Evolutionary conservation across 1,140 invertebrate genomes (phyloP), one percentile per base, ranked within the genome.

Genomic region (Calliphora vicina): DNA sequence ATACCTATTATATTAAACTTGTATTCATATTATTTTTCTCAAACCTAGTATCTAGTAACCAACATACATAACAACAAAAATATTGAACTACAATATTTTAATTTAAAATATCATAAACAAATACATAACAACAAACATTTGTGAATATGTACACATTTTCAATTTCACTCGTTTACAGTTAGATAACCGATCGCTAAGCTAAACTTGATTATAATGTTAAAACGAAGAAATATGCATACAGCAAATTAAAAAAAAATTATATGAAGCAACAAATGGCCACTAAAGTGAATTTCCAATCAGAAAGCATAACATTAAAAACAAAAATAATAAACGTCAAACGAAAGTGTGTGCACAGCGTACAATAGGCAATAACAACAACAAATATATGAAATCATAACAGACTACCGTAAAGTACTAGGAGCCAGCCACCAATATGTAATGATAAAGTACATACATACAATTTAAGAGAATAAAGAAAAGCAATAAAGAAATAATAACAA

Each of bases 121-220:
- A n/a, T n/a, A n/a, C n/a, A n/a, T n/a, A n/a, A n/a, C n/a, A n/a
- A n/a, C n/a, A n/a, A n/a, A n/a, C n/a, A 35, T 35, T 35, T 2
- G 35, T 35, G 10, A 35, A 35, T 35, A 35, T 35, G 6, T 10
- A 35, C 10, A 67, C 25, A 67, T 25, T 29, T 81, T 81, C 50
- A 81, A 81, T 81, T 27, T 81, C 80, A 67, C 80, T 67, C n/a
- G 0, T 13, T 61, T 81, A 81, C 80, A 67, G 80, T 81, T 81
- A 81, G 80, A 45, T 81, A 81, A 81, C 12, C 50, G 29, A 42
- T 29, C 29, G 74, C 35, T 43, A 78, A 78, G 74, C 35, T 43
- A 78, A 43, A 43, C 74, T 23, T 15, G 73, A 12, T 76, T 20
- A 78, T 26, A 20, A 78, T 23, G 4, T 35, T 45, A 78, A 35